Evolutionary conservation across 2,797 vertebrate species (phyloP), one percentile per base, ranked within the genome.

Genomic region (Hoplostethus mediterraneus): DNA sequence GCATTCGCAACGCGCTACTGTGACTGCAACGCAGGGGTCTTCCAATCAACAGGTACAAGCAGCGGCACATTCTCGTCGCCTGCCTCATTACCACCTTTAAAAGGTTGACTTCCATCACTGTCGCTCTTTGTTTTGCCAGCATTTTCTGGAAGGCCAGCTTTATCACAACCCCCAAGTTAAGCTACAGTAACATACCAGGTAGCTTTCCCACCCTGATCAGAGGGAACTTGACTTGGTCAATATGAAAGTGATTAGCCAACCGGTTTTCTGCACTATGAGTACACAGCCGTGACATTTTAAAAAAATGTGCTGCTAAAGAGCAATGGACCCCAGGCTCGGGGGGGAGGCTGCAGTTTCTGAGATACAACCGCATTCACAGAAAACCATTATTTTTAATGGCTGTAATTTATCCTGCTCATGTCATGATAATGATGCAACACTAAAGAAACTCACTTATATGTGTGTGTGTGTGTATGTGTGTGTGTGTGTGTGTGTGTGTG

Each of bases 1-100:
- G 93, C 96, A 2, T 99, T 99, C 21, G 97, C 97, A 17, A 86
- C 79, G 31, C 94, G 96, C 49, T 99, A 99, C 90, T 99, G 97
- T 67, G 91, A 94, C 84, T 98, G 97, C 76, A 99, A 99, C 77
- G 80, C 93, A 0, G 94, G 92, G 0, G 96, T 99, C 77, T 99
- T 99, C 89, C 96, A 97, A 57, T 98, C 96, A 67, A 96, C 96
- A 92, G 97, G 97, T 98, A 88, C 1, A 0, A 36, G 28, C 36
- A 55, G 17, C 36, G 9, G 9, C 36, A 14, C 48, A 8, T 40
- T 33, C 49, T 21, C 17, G 30, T 14, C 9, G 6, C 14, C n/a
- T n/a, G 40, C 44, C 28, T 42, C 38, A 61, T 42, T 42, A 10
- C 40, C 40, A 25, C 48, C 25, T 77, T 85, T 75, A 81, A 67